Conservation (phyloP, 92 coral and sea anemone genomes). For the Phenganax stokvisi region DNA sequence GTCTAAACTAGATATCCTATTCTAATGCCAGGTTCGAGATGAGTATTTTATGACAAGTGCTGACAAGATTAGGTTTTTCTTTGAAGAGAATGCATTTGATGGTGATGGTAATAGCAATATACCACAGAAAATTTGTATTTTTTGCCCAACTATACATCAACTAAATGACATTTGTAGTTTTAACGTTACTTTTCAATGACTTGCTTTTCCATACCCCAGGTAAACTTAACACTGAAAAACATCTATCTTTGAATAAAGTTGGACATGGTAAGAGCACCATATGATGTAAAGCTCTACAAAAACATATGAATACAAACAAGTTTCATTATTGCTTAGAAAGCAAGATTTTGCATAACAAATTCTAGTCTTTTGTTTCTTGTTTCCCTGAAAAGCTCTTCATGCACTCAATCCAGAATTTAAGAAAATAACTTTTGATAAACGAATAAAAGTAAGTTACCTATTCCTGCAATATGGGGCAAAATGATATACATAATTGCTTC, state of each 20-base stretch:
- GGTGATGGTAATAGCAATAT: constrained; percentile 50
- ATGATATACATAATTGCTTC: no score
- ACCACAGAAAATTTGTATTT: no score
- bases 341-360: neutral
- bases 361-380: neutral
- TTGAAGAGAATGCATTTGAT: constrained; percentile 79
- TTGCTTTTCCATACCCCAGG: constrained; percentile 43
- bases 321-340: neutral
- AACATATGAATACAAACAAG: no score
- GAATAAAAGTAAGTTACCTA: constrained; percentile 58
- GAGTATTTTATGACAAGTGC: constrained; percentile 91
- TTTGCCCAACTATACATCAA: no score
- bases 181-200: neutral
- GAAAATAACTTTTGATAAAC: constrained; percentile 62
- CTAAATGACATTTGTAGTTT: no score
- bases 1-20: neutral
- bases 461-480: neutral
- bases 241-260: constrained; percentile 76
- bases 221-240: constrained; percentile 59
- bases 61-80: constrained; percentile 83
- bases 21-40: constrained; percentile 39
- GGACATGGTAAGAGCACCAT: constrained; percentile 71
- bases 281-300: neutral
- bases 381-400: constrained; percentile 64
- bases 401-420: constrained; percentile 74